A percentile compares a stretch with the other conserved stretches of the same genome.
Conservation (phyloP, 2,113 vertebrate genomes). For the Actenoides lindsayi region DNA sequence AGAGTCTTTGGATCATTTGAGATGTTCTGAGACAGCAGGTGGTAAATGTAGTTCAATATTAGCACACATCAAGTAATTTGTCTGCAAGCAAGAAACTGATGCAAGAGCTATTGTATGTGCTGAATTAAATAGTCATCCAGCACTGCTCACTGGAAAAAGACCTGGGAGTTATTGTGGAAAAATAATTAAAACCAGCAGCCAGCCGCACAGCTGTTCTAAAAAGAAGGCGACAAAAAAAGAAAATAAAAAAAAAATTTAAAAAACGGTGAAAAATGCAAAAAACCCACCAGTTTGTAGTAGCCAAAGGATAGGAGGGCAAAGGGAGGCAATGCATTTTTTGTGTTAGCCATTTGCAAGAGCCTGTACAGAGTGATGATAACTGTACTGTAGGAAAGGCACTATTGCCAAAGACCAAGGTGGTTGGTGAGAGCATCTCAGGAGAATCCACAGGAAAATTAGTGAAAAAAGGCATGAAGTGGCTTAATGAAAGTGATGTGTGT, state of each 20-base stretch:
- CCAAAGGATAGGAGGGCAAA: slow-evolving; percentile 14
- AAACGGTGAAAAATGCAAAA: background rate
- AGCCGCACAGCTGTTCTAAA: background rate
- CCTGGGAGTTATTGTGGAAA: slow-evolving; percentile 43
- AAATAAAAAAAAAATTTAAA: background rate
- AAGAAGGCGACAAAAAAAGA: background rate
- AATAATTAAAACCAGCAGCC: slow-evolving; percentile 45
- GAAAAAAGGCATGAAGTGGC: background rate
- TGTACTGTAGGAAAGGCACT: background rate
- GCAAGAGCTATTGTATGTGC: slow-evolving; percentile 25
- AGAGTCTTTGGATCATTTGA: slow-evolving; percentile 39
- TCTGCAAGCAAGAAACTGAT: slow-evolving; percentile 48
- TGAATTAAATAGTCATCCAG: slow-evolving; percentile 53
- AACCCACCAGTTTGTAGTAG: slow-evolving; percentile 11
- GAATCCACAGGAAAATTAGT: background rate
- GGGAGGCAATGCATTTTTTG: background rate
- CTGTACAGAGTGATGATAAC: background rate
- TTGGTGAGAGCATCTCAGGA: background rate
- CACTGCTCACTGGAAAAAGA: slow-evolving; percentile 43
- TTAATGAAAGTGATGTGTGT: background rate
- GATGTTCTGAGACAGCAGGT: slow-evolving; percentile 55
- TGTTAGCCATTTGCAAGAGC: background rate
- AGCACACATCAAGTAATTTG: slow-evolving; percentile 53
- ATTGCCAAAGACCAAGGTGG: background rate
- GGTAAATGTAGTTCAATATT: slow-evolving; percentile 58